Base-by-base conservation (phyloP, 2,888 invertebrate genomes). In the Acholoe squamosa region DNA sequence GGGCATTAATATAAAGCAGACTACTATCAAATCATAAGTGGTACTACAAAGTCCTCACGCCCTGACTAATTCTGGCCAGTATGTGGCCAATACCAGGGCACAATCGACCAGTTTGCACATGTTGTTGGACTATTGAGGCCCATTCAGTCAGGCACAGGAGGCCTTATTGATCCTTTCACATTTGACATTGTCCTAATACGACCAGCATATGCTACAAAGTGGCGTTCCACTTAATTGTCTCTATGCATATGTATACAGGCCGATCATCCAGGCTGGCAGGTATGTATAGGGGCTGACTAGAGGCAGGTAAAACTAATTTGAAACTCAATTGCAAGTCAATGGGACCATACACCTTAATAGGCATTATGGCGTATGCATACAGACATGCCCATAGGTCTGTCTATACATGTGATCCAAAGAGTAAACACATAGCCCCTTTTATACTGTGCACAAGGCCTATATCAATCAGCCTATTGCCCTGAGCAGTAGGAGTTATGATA, bases 131-230 rank as follows among this genome's bases (percentile, higher is more conserved):
- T 71, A 71, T 71, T 71, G n/a, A 71, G 25, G 28, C 25, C 71
- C 14, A 71, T 71, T 71, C 71, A 71, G 28, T 28, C 28, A 71
- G 28, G 28, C 31, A 71, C 71, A 71, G 28, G 28, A 1, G 14
- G 14, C 3, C 3, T 28, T 28, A 71, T 71, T 71, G 71, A 71
- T 71, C 16, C 25, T 25, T 25, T 71, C 71, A 28, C 28, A 14
- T 71, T 71, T 71, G 28, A 14, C 71, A 71, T 71, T 71, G 31
- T 25, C 71, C 71, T 71, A 71, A 71, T 71, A 28, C 7, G 71
- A 71, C 71, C 71, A 28, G 71, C 71, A 71, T 71, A 71, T 71
- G 71, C 71, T 71, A 71, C 71, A 71, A 28, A 71, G 16, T 71
- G 31, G 14, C 71, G 31, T 7, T 16, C 71, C 31, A 71, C 71